Evolutionary conservation across 2,113 vertebrate genomes (phyloP).

Genomic region (Prochilodus magdalenae): DNA sequence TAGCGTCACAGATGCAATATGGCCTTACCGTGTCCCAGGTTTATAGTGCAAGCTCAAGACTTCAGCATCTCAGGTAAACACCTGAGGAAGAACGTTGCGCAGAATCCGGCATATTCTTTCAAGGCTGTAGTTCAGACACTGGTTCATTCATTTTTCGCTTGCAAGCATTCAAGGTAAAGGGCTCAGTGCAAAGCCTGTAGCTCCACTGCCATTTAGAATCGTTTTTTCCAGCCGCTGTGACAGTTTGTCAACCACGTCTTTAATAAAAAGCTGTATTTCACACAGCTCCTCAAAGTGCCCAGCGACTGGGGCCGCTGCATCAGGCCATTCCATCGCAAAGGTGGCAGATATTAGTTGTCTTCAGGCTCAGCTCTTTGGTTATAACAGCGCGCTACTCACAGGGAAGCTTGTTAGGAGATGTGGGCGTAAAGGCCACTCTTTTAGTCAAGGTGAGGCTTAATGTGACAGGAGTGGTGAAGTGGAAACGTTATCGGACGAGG

Average conservation of each 20-base stretch:
- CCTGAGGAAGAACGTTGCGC: background rate
- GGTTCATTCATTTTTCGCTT: background rate
- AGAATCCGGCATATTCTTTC: background rate
- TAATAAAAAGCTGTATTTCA: conserved; percentile 23
- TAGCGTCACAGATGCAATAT: conserved; percentile 7
- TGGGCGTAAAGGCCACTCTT: conserved; percentile 43
- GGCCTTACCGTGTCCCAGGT: background rate
- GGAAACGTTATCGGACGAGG: conserved; percentile 59
- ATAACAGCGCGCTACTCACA: conserved; percentile 40
- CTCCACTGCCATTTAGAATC: background rate
- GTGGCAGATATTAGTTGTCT: background rate
- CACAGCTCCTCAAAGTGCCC: background rate
- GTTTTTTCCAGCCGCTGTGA: background rate
- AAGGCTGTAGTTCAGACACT: background rate
- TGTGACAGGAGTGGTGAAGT: conserved; percentile 66
- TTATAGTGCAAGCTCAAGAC: background rate
- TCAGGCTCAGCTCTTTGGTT: conserved; percentile 12
- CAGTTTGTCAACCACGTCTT: background rate
- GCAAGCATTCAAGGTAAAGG: conserved; percentile 3
- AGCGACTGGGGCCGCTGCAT: background rate
- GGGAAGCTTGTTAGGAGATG: conserved; percentile 37
- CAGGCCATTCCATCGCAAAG: background rate
- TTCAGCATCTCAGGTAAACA: background rate
- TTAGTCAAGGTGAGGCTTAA: conserved; percentile 56
- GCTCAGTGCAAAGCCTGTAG: background rate